Conservation (phyloP, 2,888 invertebrate species). For the Drosophila eohydei region DNA sequence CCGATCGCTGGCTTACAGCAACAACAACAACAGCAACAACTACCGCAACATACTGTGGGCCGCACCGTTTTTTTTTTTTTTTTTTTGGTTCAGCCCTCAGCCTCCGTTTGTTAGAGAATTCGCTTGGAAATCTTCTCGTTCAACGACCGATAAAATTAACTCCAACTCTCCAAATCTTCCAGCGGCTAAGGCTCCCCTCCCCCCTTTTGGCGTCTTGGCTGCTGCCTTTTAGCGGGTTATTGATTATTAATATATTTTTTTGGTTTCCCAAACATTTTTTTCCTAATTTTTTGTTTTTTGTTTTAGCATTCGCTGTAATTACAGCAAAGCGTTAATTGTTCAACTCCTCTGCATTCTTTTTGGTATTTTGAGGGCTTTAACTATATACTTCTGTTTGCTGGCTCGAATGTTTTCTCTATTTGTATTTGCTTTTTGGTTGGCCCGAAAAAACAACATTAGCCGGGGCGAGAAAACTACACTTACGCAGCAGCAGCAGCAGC, state of each 20-base stretch:
- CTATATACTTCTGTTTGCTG: constrained; percentile 23
- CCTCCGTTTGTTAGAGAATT: constrained; percentile 25
- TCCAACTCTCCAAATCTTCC: constrained; percentile 36
- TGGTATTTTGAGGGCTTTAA: constrained; percentile 28
- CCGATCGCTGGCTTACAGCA: constrained; percentile 72
- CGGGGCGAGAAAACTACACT: constrained; percentile 77
- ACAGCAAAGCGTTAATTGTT: constrained; percentile 80
- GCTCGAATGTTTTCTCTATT: constrained; percentile 44
- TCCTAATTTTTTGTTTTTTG: constrained; percentile 30
- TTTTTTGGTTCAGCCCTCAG: constrained; percentile 22
- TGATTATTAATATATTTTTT: constrained; percentile 74
- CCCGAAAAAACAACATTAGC: constrained; percentile 57
- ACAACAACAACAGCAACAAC: constrained; percentile 18
- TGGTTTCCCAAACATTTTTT: constrained; percentile 40
- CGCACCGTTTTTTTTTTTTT: constrained; percentile 31
- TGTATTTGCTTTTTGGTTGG: constrained; percentile 63
- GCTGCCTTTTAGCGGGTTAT: constrained; percentile 78
- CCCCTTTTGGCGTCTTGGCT: constrained; percentile 32
- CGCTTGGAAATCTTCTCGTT: constrained; percentile 61
- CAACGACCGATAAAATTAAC: constrained; percentile 78
- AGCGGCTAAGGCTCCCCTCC: background rate
- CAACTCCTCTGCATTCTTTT: constrained; percentile 61
- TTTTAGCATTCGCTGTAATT: constrained; percentile 74
- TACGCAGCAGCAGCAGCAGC: constrained; percentile 60
- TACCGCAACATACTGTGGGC: constrained; percentile 19